Base-by-base conservation (phyloP, 2,797 vertebrate species). In the Cottoperca gobio region DNA sequence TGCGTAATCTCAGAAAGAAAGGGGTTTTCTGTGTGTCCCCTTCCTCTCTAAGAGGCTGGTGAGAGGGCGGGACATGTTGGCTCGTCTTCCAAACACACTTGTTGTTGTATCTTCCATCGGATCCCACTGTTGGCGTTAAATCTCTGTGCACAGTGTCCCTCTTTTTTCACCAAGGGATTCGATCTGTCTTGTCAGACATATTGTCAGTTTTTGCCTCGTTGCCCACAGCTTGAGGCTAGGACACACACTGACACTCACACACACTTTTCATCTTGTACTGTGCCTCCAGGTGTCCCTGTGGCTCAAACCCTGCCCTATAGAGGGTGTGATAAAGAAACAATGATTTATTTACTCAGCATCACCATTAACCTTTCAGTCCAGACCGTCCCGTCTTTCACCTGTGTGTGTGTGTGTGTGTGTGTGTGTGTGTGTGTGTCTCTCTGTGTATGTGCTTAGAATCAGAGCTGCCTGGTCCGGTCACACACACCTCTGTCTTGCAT, bases 401-500 rank as follows among this genome's bases (percentile, higher is more conserved):
- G 19, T 45, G 53, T 55, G 59, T 65, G 79, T 46, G 33, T 55
- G 43, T 48, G 62, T 73, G 76, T 81, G 63, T 83, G 50, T 83
- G 42, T 73, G 46, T 63, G 46, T 79, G 68, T 81, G 74, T 82
- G 39, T 57, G 57, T 69, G 48, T 82, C 66, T 84, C 53, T 48
- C 14, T 70, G 45, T 70, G 13, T 60, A 61, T 86, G 86, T 83
- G 87, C 76, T 88, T 75, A 69, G 84, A 84, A 85, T 90, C 82
- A 81, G 81, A 91, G 86, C 84, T 88, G 82, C 86, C 88, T 59
- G 66, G 78, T 87, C 84, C 77, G 17, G 58, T 82, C 80, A 73
- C 88, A 88, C 89, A 88, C 88, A 86, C 81, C 78, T 83, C 78
- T 67, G 46, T 71, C 87, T 70, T 74, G 79, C 83, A 80, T 91